Base-by-base conservation (phyloP, 2,888 invertebrate genomes). In the Poecilobothrus nobilitatus region DNA sequence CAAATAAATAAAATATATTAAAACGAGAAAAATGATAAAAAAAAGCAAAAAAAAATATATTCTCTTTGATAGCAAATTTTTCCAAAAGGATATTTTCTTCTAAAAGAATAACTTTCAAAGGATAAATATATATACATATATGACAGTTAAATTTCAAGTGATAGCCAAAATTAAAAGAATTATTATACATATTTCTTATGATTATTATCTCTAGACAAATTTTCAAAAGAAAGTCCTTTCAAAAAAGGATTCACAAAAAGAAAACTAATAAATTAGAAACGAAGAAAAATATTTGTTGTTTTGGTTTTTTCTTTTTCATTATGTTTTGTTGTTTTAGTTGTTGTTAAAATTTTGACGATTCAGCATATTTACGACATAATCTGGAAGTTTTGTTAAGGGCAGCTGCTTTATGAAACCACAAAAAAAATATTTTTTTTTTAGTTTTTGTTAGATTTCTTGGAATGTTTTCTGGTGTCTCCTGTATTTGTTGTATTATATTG, bases 171-270 rank as follows among this genome's bases (percentile, higher is more conserved):
- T 53, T 18, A 53, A 53, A 53, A 53, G 53, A 53, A 53, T 53
- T 53, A 53, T 53, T 53, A 53, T 37, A 37, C 7, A 37, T 37
- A 37, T 12, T 37, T 37, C 53, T 53, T 53, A 53, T 53, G 53
- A 53, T 53, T 53, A 53, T 53, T 53, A 53, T 53, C 53, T 53
- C 53, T 53, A 53, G 53, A 53, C 53, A 53, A 53, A 53, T 53
- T 53, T 53, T 53, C 53, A 53, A 53, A 53, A 53, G 53, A 41
- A 18, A 37, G 37, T 37, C 53, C 18, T 53, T 53, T 53, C 15
- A 53, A 18, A 53, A 53, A 18, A 53, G 53, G 53, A 18, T 53
- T 53, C 53, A 18, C 15, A 41, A 41, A 41, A 53, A 18, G 18
- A 53, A 53, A 53, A n/a, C 53, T 18, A 53, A 53, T 37, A 37